A percentile compares a stretch with the other conserved stretches of the same genome.
These are phyloP conservation scores for Plectrocnemia conspersa DNA, from an alignment of 1,140 invertebrate species.

Conservation along the genomic window DNA sequence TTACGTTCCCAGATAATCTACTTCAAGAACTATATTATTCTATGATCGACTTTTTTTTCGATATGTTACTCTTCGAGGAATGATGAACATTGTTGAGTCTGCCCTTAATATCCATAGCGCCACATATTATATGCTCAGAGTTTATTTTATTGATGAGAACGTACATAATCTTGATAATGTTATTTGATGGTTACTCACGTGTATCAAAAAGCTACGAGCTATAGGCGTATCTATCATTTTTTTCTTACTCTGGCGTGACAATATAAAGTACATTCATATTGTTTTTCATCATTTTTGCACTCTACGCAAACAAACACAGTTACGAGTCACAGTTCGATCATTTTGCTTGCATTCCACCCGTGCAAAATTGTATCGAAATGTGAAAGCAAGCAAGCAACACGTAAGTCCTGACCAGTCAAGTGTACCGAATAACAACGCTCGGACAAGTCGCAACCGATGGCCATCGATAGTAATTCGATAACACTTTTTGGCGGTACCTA, in stretches of 20 bases:
- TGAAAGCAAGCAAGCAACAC: constrained; percentile 30
- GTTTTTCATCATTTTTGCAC: too few relatives aligned
- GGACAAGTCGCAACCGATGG: constrained; percentile 1
- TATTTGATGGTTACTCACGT: background rate
- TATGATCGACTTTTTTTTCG: too few relatives aligned
- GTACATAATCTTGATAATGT: background rate
- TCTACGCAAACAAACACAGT: too few relatives aligned
- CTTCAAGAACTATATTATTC: too few relatives aligned
- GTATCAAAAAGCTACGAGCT: background rate
- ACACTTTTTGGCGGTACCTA: background rate
- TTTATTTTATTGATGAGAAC: too few relatives aligned
- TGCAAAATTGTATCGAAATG: constrained; percentile 30
- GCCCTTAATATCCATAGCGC: too few relatives aligned
- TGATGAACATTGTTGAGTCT: too few relatives aligned
- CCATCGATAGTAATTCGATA: background rate
- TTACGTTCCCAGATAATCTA: too few relatives aligned
- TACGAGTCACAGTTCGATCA: constrained; percentile 4
- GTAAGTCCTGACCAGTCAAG: constrained; percentile 27
- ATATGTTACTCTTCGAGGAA: too few relatives aligned
- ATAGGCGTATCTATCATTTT: background rate
- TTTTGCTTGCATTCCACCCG: constrained; percentile 17
- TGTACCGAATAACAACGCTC: constrained; percentile 14
- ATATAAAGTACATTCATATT: too few relatives aligned
- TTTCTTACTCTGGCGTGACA: background rate
- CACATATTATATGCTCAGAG: too few relatives aligned